Base-by-base conservation (phyloP, 2,888 invertebrate genomes). In the Chelonus formosanus region DNA sequence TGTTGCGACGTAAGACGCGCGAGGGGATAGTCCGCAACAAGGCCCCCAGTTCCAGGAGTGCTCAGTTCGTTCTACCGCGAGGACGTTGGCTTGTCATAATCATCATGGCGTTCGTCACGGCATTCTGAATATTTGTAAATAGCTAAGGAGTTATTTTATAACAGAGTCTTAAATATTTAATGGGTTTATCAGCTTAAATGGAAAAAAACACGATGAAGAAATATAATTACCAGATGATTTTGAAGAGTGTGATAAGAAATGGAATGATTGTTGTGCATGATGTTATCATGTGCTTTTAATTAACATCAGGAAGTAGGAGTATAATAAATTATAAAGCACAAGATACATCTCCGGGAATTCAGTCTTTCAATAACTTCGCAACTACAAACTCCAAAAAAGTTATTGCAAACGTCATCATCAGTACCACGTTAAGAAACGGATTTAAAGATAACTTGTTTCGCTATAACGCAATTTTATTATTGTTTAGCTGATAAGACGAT, bases 1-100 rank as follows among this genome's bases (percentile, higher is more conserved):
- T 63, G 67, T 68, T 60, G 63, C 72, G 75, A 75, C 70, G 76
- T 77, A 77, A 78, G 77, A 77, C 76, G 75, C 67, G 73, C 72
- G 70, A 65, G 71, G 70, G 68, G 69, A 67, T 65, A 66, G 64
- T 67, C 69, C 67, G 68, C 69, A 58, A 67, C 67, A 67, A 65
- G 65, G 58, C 62, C 47, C 50, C 69, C 68, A 70, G 73, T 71
- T 74, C 75, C 72, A 75, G 75, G 75, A 79, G 80, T 80, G 73
- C 76, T 76, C 76, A 76, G 75, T 75, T 75, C 66, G 72, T 73
- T 73, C 77, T 72, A 70, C 68, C 73, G 76, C 75, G 76, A 75
- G 76, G 75, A 78, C 69, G 68, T 69, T 69, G 68, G 65, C 54
- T 55, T 47, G 61, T 60, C 47, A 65, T 68, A 45, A 56, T 53